These are phyloP conservation scores for Tetramorium bicarinatum DNA, from an alignment of 2,888 invertebrate species.

Conservation along the genomic window DNA sequence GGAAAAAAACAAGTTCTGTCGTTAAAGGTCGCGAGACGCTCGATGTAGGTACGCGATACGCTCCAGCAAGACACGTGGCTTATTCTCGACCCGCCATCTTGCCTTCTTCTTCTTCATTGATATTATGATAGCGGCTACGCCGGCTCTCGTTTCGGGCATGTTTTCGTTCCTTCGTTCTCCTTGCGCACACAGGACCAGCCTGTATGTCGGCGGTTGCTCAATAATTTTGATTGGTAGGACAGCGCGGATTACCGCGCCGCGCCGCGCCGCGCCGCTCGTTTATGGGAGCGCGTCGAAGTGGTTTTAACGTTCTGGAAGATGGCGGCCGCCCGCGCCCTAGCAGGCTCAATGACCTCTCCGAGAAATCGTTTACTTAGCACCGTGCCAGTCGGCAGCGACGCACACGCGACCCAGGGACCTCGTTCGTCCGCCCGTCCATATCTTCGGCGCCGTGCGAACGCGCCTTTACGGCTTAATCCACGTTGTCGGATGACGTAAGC, in stretches of 20 bases:
- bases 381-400: conserved; percentile 63
- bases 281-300: conserved; percentile 61
- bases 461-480: conserved; percentile 70
- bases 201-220: conserved; percentile 41
- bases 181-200: background rate
- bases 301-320: conserved; percentile 75
- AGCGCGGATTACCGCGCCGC: conserved; percentile 29
- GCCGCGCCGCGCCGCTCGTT: conserved; percentile 44
- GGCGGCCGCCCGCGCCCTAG: conserved; percentile 83
- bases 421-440: conserved; percentile 59
- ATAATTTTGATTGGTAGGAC: conserved; percentile 55
- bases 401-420: conserved; percentile 51
- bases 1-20: background rate
- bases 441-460: conserved; percentile 72
- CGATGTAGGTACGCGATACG: background rate
- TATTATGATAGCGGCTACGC: background rate
- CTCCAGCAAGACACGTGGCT: conserved; percentile 12
- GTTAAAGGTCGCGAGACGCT: background rate
- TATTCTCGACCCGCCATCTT: conserved; percentile 37
- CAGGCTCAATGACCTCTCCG: conserved; percentile 85
- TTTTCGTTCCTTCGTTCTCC: conserved; percentile 15
- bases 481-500: conserved; percentile 70
- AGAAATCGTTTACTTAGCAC: conserved; percentile 82
- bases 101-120: conserved; percentile 25
- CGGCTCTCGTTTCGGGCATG: conserved; percentile 5